Evolutionary conservation across 1,140 invertebrate genomes (phyloP).

Genomic region (Atta cephalotes): DNA sequence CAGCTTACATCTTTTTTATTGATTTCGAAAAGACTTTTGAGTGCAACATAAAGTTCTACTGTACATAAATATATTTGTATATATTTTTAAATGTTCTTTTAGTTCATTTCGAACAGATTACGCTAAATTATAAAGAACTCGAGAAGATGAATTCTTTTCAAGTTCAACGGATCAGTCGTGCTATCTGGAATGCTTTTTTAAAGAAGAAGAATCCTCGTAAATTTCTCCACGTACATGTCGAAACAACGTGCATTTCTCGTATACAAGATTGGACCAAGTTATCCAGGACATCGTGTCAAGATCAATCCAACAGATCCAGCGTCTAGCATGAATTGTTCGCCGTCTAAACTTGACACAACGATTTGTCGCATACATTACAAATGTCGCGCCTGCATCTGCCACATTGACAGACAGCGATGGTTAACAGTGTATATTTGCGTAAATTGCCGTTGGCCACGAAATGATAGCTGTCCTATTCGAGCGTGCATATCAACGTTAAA

Average conservation of each 20-base stretch:
- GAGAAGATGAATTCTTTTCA: too few species aligned
- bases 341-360: conserved; percentile 33
- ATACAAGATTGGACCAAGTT: conserved; percentile 16
- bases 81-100: too few species aligned
- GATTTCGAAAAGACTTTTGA: too few species aligned
- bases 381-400: conserved; percentile 45
- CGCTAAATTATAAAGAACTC: too few species aligned
- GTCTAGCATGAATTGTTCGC: conserved; percentile 48
- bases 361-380: conserved; percentile 36
- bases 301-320: background rate
- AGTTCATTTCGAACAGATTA: too few species aligned
- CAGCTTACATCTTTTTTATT: too few species aligned
- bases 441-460: background rate
- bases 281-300: conserved; percentile 1
- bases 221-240: conserved; percentile 15
- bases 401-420: conserved; percentile 29
- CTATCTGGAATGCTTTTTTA: background rate
- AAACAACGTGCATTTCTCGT: conserved; percentile 8
- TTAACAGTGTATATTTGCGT: conserved; percentile 1
- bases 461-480: background rate
- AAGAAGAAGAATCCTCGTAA: background rate
- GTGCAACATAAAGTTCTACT: too few species aligned
- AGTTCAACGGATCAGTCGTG: too few species aligned
- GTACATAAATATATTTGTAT: too few species aligned
- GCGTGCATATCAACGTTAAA: conserved; percentile 18